A percentile compares a stretch with the other conserved stretches of the same genome.
phyloP scores from a whole-genome alignment of 2,113 vertebrate species.

The Tricholaema leucomelas region DNA sequence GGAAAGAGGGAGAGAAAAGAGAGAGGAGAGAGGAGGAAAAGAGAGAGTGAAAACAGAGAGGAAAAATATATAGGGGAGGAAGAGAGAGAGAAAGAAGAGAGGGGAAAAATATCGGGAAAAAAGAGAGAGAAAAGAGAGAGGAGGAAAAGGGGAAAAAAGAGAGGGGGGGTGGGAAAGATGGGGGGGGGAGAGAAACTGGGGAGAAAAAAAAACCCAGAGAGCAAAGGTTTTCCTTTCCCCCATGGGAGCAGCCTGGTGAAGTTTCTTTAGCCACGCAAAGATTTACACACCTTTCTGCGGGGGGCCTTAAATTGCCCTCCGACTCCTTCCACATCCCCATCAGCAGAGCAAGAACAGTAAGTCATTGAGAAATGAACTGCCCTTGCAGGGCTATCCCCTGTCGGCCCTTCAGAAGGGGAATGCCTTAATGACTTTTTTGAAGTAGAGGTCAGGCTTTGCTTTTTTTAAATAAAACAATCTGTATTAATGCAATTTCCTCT shows the following conservation, averaged over 20 bases:
- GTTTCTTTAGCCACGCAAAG: conserved; percentile 79
- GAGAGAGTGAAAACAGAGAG: too few relatives aligned
- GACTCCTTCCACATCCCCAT: conserved; percentile 60
- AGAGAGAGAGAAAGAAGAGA: too few relatives aligned
- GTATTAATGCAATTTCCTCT: conserved; percentile 80
- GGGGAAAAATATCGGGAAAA: too few relatives aligned
- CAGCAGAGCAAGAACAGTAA: conserved; percentile 68
- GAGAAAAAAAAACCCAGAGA: neutral
- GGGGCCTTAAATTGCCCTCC: conserved; percentile 71
- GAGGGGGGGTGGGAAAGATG: too few relatives aligned
- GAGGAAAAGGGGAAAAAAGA: too few relatives aligned
- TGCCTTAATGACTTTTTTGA: conserved; percentile 78
- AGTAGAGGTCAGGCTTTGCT: conserved; percentile 76
- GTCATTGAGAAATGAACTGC: conserved; percentile 75
- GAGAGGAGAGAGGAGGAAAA: too few relatives aligned
- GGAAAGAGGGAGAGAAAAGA: too few relatives aligned
- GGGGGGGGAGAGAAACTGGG: too few relatives aligned
- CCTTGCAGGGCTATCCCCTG: conserved; percentile 62
- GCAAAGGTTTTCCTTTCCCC: conserved; percentile 54
- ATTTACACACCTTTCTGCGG: conserved; percentile 78
- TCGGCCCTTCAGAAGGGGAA: conserved; percentile 66
- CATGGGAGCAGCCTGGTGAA: conserved; percentile 65
- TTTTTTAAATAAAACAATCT: conserved; percentile 82
- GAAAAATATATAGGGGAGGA: too few relatives aligned
- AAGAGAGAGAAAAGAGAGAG: too few relatives aligned